These are phyloP conservation scores for Enteromius anoplus DNA, from an alignment of 2,797 vertebrate species.

Conservation along the genomic window DNA sequence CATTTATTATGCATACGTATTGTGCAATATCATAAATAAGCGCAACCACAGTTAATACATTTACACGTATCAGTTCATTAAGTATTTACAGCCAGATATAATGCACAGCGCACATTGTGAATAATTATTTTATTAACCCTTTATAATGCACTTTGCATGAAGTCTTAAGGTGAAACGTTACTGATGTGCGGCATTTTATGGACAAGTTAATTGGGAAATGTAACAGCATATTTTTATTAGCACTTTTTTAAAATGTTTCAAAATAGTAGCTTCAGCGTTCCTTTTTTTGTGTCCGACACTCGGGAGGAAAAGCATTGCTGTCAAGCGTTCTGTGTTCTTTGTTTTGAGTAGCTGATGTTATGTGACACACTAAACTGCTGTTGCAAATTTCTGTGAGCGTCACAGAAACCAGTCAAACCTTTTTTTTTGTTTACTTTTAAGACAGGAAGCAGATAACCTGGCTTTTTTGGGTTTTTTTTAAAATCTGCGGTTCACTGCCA, in stretches of 20 bases:
- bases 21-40: too few relatives aligned
- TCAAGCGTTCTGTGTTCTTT: not conserved
- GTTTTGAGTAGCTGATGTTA: constrained; percentile 27
- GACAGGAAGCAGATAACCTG: constrained; percentile 3
- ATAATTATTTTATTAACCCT: too few relatives aligned
- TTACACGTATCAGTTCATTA: too few relatives aligned
- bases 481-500: not conserved
- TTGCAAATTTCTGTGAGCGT: not conserved
- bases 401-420: constrained; percentile 11
- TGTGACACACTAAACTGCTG: constrained; percentile 10
- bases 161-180: too few relatives aligned
- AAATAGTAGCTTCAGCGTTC: not conserved
- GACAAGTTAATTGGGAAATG: not conserved
- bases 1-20: too few relatives aligned
- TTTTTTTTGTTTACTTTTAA: constrained; percentile 2
- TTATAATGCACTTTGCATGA: too few relatives aligned
- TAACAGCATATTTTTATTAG: not conserved
- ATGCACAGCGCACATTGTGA: too few relatives aligned
- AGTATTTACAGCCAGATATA: too few relatives aligned
- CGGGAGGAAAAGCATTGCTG: not conserved
- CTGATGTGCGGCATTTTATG: too few relatives aligned
- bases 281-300: not conserved
- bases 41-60: too few relatives aligned
- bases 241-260: not conserved
- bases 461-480: too few relatives aligned